Base-by-base conservation (phyloP, 2,888 invertebrate genomes). In the Exocentrus adspersus region DNA sequence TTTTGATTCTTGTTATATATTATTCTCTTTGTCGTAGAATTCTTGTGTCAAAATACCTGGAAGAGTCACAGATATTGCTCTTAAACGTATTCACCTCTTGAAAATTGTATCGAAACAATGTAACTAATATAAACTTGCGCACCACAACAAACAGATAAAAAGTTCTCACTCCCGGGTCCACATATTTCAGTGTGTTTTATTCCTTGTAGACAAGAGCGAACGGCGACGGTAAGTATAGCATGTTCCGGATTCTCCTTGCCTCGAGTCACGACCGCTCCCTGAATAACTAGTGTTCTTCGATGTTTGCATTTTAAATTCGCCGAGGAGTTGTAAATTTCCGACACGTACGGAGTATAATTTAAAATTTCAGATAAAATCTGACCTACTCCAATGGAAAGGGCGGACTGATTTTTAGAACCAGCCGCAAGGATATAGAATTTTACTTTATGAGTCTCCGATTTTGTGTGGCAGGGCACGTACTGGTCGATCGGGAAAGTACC, bases 291-390 rank as follows among this genome's bases (percentile, higher is more conserved):
- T 69, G 69, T 67, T 65, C 68, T 60, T 62, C 68, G 66, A 61
- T 68, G 68, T 69, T 69, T 69, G 71, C 69, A 71, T 71, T 71
- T 71, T 69, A 69, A 69, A 71, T 71, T 69, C 63, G 53, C 62
- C 53, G 48, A 37, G 50, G 58, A 52, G 59, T 60, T 62, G 52
- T 43, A 54, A 37, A 67, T 64, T 67, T 67, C 62, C 64, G 41
- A 60, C 67, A 67, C 64, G 67, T 67, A 53, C 56, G 24, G 43
- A 41, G 62, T 62, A 64, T 64, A 65, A 60, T 60, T 67, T 62
- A 62, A 60, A 62, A 60, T 67, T 58, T 62, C 60, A 62, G 60
- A 60, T 62, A 52, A 65, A 64, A 65, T 52, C 37, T 60, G 64
- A 50, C 53, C 42, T 58, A 24, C 43, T 45, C 24, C 37, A 37